Conservation (phyloP, 2,888 invertebrate genomes). For the Perithous albicinctus region DNA sequence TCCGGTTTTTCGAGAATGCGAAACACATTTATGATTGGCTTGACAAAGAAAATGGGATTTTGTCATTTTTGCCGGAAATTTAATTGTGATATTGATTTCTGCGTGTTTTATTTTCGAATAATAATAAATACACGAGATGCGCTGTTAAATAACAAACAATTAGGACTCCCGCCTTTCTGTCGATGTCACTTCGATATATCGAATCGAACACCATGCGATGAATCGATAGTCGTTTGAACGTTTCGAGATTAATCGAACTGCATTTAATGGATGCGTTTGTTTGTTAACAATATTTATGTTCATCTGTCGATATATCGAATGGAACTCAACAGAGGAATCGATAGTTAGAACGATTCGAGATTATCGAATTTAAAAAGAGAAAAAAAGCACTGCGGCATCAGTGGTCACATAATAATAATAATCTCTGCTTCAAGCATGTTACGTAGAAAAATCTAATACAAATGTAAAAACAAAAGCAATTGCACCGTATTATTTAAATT, state of each 20-base stretch:
- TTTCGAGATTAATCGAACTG: neutral
- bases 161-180: neutral
- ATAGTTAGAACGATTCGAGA: neutral
- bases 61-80: neutral
- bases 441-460: neutral
- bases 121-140: neutral
- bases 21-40: neutral
- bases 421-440: neutral
- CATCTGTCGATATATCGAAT: no score
- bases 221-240: neutral
- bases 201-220: neutral
- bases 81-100: neutral
- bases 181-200: neutral
- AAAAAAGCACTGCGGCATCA: neutral
- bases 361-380: neutral
- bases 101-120: neutral
- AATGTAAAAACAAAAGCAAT: neutral
- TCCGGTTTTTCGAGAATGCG: constrained; percentile 13
- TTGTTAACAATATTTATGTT: no score
- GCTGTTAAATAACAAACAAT: neutral
- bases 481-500: neutral
- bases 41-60: neutral
- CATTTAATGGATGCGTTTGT: no score
- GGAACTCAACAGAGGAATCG: neutral
- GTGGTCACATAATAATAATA: neutral